Evolutionary conservation across 2,113 vertebrate species (phyloP).

Genomic region (Cisticola juncidis): DNA sequence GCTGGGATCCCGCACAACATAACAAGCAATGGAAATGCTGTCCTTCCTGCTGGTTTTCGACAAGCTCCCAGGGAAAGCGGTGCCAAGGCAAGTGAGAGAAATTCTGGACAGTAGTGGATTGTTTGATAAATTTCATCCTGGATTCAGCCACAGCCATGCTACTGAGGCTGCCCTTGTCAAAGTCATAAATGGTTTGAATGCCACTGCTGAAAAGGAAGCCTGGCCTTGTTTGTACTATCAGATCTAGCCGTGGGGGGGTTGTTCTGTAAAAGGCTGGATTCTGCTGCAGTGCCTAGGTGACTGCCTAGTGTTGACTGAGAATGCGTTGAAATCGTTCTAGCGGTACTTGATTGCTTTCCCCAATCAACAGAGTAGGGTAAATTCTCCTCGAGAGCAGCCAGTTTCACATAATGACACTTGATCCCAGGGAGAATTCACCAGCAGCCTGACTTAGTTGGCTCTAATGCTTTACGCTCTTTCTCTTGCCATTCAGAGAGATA

Average conservation of each 20-base stretch:
- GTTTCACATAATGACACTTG: slow-evolving; percentile 66
- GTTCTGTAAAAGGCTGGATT: slow-evolving; percentile 57
- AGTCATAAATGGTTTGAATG: slow-evolving; percentile 59
- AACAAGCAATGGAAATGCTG: slow-evolving; percentile 3
- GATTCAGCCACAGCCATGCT: slow-evolving; percentile 25
- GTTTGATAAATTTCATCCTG: slow-evolving; percentile 50
- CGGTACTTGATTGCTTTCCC: slow-evolving; percentile 49
- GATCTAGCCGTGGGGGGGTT: slow-evolving; percentile 50
- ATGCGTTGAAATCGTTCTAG: slow-evolving; percentile 59
- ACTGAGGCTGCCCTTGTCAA: slow-evolving; percentile 61
- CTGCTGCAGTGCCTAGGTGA: slow-evolving; percentile 67
- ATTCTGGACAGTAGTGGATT: slow-evolving; percentile 53
- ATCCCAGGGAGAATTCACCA: slow-evolving; percentile 58
- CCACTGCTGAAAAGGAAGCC: slow-evolving; percentile 57
- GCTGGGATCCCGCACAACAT: background rate
- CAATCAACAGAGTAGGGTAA: slow-evolving; percentile 47
- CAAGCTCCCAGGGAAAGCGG: slow-evolving; percentile 44
- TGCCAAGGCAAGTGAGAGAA: slow-evolving; percentile 24
- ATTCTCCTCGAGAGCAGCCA: slow-evolving; percentile 51
- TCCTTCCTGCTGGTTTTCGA: slow-evolving; percentile 40
- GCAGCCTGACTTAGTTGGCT: slow-evolving; percentile 42
- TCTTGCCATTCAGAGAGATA: slow-evolving; percentile 56
- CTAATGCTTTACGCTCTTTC: slow-evolving; percentile 16
- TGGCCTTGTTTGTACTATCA: slow-evolving; percentile 69
- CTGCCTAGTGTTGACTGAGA: slow-evolving; percentile 60